Percentiles rank a stretch among this genome's conserved stretches.
Conservation (phyloP, 2,797 vertebrate species). For the Thalassophryne amazonica region DNA sequence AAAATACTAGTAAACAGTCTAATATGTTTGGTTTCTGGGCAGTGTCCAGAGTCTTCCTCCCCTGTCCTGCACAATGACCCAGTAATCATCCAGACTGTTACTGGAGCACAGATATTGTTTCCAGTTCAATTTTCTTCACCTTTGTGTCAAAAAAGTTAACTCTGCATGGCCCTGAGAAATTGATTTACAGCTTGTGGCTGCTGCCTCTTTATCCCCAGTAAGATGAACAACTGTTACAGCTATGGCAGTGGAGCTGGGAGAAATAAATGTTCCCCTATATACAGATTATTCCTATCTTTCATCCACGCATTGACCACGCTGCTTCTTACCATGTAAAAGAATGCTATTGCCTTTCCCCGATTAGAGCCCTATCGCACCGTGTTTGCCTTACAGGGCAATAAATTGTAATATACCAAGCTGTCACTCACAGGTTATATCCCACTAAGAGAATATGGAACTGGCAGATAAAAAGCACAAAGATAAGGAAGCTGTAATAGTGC, state of each 20-base stretch:
- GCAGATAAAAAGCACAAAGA: slow-evolving; percentile 35
- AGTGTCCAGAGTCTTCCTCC: slow-evolving; percentile 36
- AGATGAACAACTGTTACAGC: slow-evolving; percentile 48
- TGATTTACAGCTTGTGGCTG: slow-evolving; percentile 38
- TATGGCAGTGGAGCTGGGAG: slow-evolving; percentile 37
- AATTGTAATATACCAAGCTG: slow-evolving; percentile 60
- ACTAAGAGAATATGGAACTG: slow-evolving; percentile 51
- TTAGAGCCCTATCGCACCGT: slow-evolving; percentile 53
- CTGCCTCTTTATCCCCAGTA: slow-evolving; percentile 39
- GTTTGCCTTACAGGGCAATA: slow-evolving; percentile 53
- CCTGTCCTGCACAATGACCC: slow-evolving; percentile 23
- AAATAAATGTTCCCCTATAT: slow-evolving; percentile 56
- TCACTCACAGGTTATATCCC: slow-evolving; percentile 48
- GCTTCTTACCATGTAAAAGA: slow-evolving; percentile 43
- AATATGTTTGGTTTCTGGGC: slow-evolving; percentile 26
- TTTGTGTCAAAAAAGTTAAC: slow-evolving; percentile 15
- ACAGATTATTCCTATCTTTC: slow-evolving; percentile 66
- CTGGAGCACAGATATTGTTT: slow-evolving; percentile 25
- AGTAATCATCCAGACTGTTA: slow-evolving; percentile 16
- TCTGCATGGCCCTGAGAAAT: slow-evolving; percentile 26
- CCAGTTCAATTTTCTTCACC: slow-evolving; percentile 27
- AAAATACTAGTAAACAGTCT: slow-evolving; percentile 36
- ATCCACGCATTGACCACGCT: slow-evolving; percentile 37
- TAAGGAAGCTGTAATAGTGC: slow-evolving; percentile 42
- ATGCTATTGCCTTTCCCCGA: slow-evolving; percentile 52